phyloP scores from a whole-genome alignment of 2,113 vertebrate species.

The Callithrix jacchus region DNA sequence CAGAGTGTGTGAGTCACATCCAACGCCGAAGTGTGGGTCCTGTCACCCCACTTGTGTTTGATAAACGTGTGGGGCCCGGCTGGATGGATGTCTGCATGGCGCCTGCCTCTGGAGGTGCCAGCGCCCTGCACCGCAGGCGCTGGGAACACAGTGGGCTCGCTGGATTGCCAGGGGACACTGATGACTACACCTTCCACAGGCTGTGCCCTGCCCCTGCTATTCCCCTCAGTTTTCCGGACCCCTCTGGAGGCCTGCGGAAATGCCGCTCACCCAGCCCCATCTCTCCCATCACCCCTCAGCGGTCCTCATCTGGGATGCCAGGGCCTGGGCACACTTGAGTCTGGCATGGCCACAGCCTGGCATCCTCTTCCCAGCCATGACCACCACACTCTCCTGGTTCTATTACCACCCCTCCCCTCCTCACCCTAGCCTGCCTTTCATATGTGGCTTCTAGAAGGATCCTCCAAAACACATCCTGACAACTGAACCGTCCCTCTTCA shows the following conservation, averaged over 20 bases:
- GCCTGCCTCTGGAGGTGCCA: background rate
- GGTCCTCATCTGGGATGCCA: background rate
- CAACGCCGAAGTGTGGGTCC: background rate
- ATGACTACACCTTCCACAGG: background rate
- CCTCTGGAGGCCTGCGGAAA: background rate
- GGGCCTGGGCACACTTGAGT: background rate
- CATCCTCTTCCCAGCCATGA: background rate
- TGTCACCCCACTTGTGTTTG: constrained; percentile 15
- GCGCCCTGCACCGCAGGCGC: background rate
- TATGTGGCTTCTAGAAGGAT: background rate
- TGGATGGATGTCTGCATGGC: rapidly evolving
- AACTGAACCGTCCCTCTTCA: background rate
- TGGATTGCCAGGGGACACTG: too few relatives aligned
- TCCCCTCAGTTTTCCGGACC: background rate
- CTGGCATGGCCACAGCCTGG: background rate
- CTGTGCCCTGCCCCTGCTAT: background rate
- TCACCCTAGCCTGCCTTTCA: background rate
- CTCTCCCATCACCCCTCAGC: background rate
- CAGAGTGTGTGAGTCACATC: background rate
- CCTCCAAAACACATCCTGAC: background rate
- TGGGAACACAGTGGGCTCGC: background rate
- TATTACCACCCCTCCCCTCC: background rate
- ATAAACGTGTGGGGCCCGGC: background rate
- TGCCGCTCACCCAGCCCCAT: background rate
- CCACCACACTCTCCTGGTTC: background rate